Base-by-base conservation (phyloP, 2,888 invertebrate genomes). In the Clepsis dumicolana region DNA sequence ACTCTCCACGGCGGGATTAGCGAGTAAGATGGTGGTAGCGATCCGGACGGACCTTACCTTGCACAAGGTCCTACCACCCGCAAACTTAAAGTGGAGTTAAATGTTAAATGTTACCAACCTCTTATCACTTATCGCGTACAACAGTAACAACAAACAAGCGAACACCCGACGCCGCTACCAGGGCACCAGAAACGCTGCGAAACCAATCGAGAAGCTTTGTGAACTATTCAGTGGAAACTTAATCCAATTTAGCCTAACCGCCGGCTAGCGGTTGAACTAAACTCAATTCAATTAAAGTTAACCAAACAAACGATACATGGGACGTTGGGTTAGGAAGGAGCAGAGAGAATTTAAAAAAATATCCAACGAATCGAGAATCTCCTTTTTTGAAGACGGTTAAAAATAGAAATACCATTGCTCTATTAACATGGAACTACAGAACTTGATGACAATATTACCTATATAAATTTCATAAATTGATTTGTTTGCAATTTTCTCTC, bases 221-320 rank as follows among this genome's bases (percentile, higher is more conserved):
- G 32, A 72, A 72, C 70, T 72, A 72, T 72, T 67, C 66, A 53
- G 62, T 64, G 38, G 59, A 72, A 72, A 70, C 66, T 71, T 72
- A 64, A 72, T 67, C 71, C 65, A 72, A 71, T 73, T 64, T 68
- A 70, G 59, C 63, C 61, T 63, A 71, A 65, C 70, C 71, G 66
- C 63, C 25, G 38, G 54, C 75, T 64, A 63, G 71, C 71, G 57
- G 73, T 75, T 77, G 74, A 80, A 80, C 78, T 79, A 75, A n/a
- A 29, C 63, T 41, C 41, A 79, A 77, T 80, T 78, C 81, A 82
- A 83, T 83, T 82, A 80, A 81, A 82, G 76, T 83, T 82, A 74
- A 73, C 75, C 74, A 70, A 81, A 78, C 76, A 56, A 77, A 73
- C 76, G 68, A 73, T 73, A 72, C 74, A 74, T 71, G 48, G 72